These are phyloP conservation scores for Itoplectis maculator DNA, from an alignment of 2,888 invertebrate species.

Conservation along the genomic window DNA sequence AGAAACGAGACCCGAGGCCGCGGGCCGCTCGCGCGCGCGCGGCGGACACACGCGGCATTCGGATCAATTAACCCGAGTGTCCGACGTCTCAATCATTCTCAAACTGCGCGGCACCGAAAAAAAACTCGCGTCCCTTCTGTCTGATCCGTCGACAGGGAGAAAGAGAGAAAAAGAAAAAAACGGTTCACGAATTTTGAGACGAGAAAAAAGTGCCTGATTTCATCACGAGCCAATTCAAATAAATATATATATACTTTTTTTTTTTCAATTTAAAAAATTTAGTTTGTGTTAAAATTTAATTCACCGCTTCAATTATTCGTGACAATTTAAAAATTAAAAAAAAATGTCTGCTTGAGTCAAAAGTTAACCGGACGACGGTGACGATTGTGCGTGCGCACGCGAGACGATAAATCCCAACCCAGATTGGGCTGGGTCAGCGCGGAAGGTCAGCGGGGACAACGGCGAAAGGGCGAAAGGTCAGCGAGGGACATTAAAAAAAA, in stretches of 20 bases:
- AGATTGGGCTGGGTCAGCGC: not conserved
- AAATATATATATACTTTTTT: too few relatives aligned
- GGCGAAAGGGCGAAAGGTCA: constrained; percentile 44
- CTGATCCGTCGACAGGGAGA: not conserved
- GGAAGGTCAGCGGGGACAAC: not conserved
- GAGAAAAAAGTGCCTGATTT: not conserved
- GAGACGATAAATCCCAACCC: not conserved
- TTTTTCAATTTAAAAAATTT: too few relatives aligned
- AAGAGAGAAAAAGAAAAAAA: not conserved
- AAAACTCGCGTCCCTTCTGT: not conserved
- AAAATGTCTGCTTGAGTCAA: not conserved
- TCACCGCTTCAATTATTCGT: too few relatives aligned
- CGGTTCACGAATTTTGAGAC: not conserved
- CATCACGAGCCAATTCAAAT: not conserved
- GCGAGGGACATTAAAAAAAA: constrained; percentile 38
- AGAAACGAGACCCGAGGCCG: constrained; percentile 22
- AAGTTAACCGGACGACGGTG: not conserved
- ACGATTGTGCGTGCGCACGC: not conserved
- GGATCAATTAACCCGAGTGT: constrained; percentile 51
- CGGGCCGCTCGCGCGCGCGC: too few relatives aligned
- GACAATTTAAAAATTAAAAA: not conserved
- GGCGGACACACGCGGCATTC: not conserved
- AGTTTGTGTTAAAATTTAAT: not conserved
- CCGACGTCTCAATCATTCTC: constrained; percentile 51
- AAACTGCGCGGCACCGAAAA: not conserved